Conservation (phyloP, 2,888 invertebrate species). For the Agrotis ipsilon region DNA sequence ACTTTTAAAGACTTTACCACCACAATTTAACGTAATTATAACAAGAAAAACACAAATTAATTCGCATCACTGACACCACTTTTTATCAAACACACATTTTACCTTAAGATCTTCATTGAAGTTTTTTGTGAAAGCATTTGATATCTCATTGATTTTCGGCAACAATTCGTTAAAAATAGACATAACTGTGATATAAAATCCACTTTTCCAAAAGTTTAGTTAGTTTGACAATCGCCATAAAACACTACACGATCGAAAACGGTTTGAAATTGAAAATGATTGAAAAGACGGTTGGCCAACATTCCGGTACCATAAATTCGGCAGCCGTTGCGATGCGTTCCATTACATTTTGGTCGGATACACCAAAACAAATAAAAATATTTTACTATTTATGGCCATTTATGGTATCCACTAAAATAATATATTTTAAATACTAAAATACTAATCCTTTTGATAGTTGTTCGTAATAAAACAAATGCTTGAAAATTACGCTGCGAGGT, state of each 20-base stretch:
- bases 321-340: constrained; percentile 33
- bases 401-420: too few species aligned
- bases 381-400: too few species aligned
- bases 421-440: too few species aligned
- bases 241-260: constrained; percentile 84
- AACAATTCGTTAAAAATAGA: constrained; percentile 85
- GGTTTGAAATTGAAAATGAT: constrained; percentile 89
- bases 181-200: constrained; percentile 80
- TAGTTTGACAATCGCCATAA: constrained; percentile 82
- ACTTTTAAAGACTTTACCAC: constrained; percentile 15
- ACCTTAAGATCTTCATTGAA: constrained; percentile 84
- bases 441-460: too few species aligned
- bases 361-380: not conserved
- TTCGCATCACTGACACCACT: constrained; percentile 40
- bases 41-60: constrained; percentile 35
- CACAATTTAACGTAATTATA: constrained; percentile 12
- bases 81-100: constrained; percentile 59
- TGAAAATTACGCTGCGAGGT: too few species aligned
- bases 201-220: constrained; percentile 76
- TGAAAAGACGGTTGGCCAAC: constrained; percentile 70
- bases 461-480: too few species aligned
- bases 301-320: constrained; percentile 29
- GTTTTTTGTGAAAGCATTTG: constrained; percentile 73
- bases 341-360: constrained; percentile 35
- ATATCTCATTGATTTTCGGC: constrained; percentile 81